phyloP scores from a whole-genome alignment of 1,140 invertebrate genomes.

The Megathymus violae region DNA sequence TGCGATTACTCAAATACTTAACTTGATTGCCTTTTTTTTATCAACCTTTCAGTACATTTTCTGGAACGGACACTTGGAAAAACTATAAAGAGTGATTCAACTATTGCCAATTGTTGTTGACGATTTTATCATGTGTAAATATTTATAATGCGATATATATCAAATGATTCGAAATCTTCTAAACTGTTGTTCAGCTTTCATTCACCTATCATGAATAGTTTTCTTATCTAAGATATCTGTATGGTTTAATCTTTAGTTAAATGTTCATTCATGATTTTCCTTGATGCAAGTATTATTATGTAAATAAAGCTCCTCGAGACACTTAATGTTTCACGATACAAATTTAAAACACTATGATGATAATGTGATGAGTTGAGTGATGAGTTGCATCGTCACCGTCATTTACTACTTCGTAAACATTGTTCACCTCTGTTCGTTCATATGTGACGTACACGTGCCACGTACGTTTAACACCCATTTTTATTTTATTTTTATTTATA shows the following conservation, averaged over 20 bases:
- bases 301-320: neutral
- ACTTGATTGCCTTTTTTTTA: no score
- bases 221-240: no score
- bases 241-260: no score
- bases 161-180: no score
- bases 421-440: neutral
- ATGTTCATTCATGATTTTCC: neutral
- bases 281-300: neutral
- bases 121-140: no score
- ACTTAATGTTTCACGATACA: neutral
- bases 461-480: neutral
- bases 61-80: no score
- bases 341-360: neutral
- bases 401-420: conserved; percentile 1
- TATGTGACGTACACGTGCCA: neutral
- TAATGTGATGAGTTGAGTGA: neutral
- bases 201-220: no score
- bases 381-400: neutral
- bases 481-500: neutral
- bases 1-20: neutral
- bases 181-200: no score
- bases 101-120: no score
- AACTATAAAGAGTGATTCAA: no score
- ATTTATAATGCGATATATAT: no score
- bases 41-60: no score